phyloP scores from a whole-genome alignment of 23 tunicate genomes.

The Aplidium turbinatum region DNA sequence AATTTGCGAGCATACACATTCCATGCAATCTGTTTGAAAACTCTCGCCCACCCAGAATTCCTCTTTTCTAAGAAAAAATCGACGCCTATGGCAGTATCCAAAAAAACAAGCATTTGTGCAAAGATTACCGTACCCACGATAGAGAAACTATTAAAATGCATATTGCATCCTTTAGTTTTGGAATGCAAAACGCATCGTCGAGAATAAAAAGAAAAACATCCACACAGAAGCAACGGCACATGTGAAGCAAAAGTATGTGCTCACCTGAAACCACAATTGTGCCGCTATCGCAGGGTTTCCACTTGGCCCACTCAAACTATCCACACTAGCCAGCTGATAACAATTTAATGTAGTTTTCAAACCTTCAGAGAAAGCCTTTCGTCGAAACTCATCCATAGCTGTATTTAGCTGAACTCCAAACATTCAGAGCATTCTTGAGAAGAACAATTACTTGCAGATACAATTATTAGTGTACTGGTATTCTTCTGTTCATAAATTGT shows the following conservation, averaged over 20 bases:
- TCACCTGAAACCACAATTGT: slow-evolving; percentile 77
- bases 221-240: slow-evolving; percentile 5
- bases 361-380: slow-evolving; percentile 54
- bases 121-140: neutral
- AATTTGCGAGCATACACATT: too few relatives aligned
- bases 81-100: too few relatives aligned
- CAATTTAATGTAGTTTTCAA: slow-evolving; percentile 73
- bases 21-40: too few relatives aligned
- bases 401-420: too few relatives aligned
- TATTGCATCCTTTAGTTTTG: too few relatives aligned
- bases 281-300: slow-evolving; percentile 84
- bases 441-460: too few relatives aligned
- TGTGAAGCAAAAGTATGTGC: neutral
- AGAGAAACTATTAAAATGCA: neutral
- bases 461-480: too few relatives aligned
- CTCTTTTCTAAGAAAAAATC: too few relatives aligned
- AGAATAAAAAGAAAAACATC: neutral
- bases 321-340: slow-evolving; percentile 80
- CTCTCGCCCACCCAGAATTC: too few relatives aligned
- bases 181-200: too few relatives aligned
- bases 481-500: too few relatives aligned
- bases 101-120: neutral
- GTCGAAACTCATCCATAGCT: slow-evolving; percentile 40
- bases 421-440: too few relatives aligned
- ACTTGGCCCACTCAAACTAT: slow-evolving; percentile 91